Evolutionary conservation across 2,888 invertebrate species (phyloP), one percentile per base, ranked within the genome.

Genomic region (Ophion ventricosus): DNA sequence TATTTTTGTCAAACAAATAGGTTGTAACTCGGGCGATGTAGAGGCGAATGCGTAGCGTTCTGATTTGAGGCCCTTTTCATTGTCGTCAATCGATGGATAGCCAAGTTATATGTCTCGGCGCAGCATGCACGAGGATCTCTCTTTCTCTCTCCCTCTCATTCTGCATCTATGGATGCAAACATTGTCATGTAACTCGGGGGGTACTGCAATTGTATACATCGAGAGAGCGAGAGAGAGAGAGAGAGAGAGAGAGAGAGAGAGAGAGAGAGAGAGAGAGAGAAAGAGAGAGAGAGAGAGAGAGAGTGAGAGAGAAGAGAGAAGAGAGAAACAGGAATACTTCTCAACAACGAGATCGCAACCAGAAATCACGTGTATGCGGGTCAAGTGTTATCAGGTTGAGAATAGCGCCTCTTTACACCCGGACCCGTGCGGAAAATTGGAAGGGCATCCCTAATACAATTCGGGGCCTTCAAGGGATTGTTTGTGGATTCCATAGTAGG

Each of bases 361-460:
- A 81, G 70, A 81, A 85, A 86, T 86, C 84, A 80, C 80, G 72
- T 79, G 73, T 64, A 85, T 80, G 80, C 81, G 86, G 83, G 82
- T 85, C 84, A 85, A 86, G 85, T 84, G 79, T 78, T 80, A 81
- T 83, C 56, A 69, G 23, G 61, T 69, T 70, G 81, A 72, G 82
- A 75, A 69, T 72, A 56, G 76, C 49, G 56, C 59, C 56, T 80
- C 76, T 75, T 85, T 79, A 75, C 75, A 26, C 64, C 54, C 25
- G 63, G 40, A 69, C 64, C 70, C 23, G 29, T 26, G 63, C 43
- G 20, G 76, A 63, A 35, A 20, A n/a, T n/a, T n/a, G n/a, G n/a
- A n/a, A n/a, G n/a, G n/a, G n/a, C n/a, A n/a, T n/a, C n/a, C n/a
- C n/a, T n/a, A n/a, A n/a, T n/a, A n/a, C n/a, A n/a, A n/a, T n/a